A percentile compares a stretch with the other conserved stretches of the same genome.
phyloP scores from a whole-genome alignment of 2,888 invertebrate genomes.

The Sarcophaga rosellei region DNA sequence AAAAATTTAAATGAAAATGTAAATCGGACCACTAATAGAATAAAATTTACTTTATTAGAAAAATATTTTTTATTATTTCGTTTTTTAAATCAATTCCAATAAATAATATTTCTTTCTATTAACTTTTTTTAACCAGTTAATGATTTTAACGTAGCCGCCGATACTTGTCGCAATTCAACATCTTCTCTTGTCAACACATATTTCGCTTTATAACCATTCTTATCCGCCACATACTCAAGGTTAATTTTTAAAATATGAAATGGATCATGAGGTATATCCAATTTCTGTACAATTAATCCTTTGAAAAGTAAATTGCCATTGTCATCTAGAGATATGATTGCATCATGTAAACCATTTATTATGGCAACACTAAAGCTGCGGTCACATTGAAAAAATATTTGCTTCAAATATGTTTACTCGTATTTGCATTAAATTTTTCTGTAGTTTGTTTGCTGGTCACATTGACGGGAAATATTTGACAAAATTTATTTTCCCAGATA shows the following conservation, averaged over 20 bases:
- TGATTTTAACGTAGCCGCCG: conserved; percentile 40
- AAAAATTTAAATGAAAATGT: no score
- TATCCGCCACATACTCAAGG: conserved; percentile 71
- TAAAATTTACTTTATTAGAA: no score
- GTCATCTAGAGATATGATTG: conserved; percentile 64
- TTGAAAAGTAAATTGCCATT: conserved; percentile 69
- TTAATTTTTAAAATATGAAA: conserved; percentile 54
- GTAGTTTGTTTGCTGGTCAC: no score
- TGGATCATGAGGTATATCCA: conserved; percentile 20
- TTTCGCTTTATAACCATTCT: conserved; percentile 71
- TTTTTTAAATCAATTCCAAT: no score
- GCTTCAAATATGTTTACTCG: no score
- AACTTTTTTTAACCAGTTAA: conserved; percentile 48
- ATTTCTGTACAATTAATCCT: conserved; percentile 66
- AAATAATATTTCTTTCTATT: no score
- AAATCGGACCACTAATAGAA: no score
- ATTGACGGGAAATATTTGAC: no score
- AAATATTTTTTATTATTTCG: no score
- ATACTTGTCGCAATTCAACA: conserved; percentile 51
- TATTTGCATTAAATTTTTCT: no score
- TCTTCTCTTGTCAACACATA: conserved; percentile 66
- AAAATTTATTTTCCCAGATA: no score
- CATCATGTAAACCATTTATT: conserved; percentile 59
- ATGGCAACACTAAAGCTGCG: conserved; percentile 66
- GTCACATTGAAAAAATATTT: no score